Evolutionary conservation across 1,140 invertebrate genomes (phyloP).

Genomic region (Hycleus phaleratus): DNA sequence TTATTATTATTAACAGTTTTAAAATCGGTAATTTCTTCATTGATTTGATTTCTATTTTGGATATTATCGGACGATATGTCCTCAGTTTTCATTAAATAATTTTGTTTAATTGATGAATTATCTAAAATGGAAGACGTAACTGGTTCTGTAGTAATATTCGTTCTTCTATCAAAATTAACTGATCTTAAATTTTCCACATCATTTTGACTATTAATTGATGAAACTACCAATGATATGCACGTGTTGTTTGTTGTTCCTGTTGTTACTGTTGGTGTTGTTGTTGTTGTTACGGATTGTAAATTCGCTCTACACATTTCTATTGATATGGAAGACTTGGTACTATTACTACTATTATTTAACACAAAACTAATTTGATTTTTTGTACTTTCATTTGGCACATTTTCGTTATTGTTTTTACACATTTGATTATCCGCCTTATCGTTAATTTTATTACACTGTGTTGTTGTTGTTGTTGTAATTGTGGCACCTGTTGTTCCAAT

Average conservation of each 20-base stretch:
- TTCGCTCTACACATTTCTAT: conserved; percentile 23
- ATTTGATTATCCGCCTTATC: conserved; percentile 34
- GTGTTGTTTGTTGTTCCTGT: conserved; percentile 13
- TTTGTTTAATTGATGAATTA: conserved; percentile 18
- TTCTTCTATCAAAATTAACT: conserved; percentile 32
- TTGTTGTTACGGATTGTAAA: conserved; percentile 18
- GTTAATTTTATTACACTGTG: conserved; percentile 3
- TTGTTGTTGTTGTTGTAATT: conserved; percentile 35
- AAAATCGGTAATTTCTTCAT: neutral
- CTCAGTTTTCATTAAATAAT: conserved; percentile 10
- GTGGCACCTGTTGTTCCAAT: conserved; percentile 39
- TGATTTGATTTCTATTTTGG: neutral
- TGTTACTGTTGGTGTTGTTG: neutral
- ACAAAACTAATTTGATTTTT: conserved; percentile 16
- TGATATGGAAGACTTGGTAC: conserved; percentile 41
- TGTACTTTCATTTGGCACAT: conserved; percentile 34
- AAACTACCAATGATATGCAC: conserved; percentile 37
- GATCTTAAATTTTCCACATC: conserved; percentile 12
- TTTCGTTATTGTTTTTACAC: conserved; percentile 41
- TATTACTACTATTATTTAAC: neutral
- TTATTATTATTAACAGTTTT: too few relatives aligned
- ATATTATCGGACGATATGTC: conserved; percentile 8
- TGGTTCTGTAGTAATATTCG: conserved; percentile 9
- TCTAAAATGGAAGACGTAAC: conserved; percentile 33
- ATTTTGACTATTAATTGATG: conserved; percentile 15